Conservation (phyloP, 1,140 invertebrate species). For the Metopolophium dirhodum region DNA sequence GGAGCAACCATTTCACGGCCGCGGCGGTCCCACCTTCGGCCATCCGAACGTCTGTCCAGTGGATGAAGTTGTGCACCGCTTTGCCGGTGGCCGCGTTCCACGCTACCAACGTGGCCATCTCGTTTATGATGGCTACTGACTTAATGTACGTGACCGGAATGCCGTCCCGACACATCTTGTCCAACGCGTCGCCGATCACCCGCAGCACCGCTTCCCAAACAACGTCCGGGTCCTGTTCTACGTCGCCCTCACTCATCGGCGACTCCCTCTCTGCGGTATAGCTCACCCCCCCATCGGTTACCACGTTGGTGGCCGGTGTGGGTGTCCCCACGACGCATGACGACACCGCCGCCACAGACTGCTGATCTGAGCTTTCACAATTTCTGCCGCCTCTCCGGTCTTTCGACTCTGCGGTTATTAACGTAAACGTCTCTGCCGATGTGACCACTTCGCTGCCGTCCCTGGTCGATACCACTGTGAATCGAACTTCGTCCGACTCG, state of each 20-base stretch:
- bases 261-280: not conserved
- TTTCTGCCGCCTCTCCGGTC: too few species aligned
- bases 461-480: not conserved
- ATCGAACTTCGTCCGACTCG: not conserved
- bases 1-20: not conserved
- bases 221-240: not conserved
- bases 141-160: not conserved
- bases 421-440: not conserved
- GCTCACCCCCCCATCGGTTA: too few species aligned
- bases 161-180: not conserved
- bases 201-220: not conserved
- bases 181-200: not conserved
- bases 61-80: not conserved
- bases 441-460: not conserved
- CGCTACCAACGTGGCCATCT: not conserved
- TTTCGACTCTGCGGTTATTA: not conserved
- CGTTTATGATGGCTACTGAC: not conserved
- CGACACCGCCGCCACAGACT: too few species aligned
- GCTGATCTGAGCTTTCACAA: too few species aligned
- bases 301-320: too few species aligned
- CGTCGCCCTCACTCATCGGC: not conserved
- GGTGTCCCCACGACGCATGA: too few species aligned
- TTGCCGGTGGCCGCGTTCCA: not conserved
- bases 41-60: constrained; percentile 10
- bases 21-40: not conserved